Evolutionary conservation across 2,113 vertebrate genomes (phyloP).

Genomic region (Hylia prasina): DNA sequence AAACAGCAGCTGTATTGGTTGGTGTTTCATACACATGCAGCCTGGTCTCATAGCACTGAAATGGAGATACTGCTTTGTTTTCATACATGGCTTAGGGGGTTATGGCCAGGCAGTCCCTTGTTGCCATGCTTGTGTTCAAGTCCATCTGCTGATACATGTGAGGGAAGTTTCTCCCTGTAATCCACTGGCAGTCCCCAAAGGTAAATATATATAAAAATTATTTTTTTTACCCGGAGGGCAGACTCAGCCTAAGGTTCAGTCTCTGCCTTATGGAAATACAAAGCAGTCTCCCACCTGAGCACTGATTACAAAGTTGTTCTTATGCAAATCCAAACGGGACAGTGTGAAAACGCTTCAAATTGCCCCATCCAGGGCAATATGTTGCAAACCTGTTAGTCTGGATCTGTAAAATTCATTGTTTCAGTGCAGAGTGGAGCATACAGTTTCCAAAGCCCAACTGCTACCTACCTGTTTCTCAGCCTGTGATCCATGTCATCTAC

Average conservation of each 20-base stretch:
- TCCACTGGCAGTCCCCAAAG: background rate
- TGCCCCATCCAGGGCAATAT: background rate
- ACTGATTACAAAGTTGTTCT: background rate
- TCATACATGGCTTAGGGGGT: fast-evolving
- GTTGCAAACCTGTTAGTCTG: background rate
- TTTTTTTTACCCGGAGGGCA: background rate
- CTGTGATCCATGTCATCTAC: background rate
- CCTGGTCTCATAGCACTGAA: background rate
- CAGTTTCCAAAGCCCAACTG: background rate
- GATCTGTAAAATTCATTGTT: background rate
- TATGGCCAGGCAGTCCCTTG: background rate
- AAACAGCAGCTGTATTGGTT: background rate
- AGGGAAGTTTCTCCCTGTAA: background rate
- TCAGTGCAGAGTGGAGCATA: background rate
- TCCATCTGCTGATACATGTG: background rate
- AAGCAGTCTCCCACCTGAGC: background rate
- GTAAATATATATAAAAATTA: background rate
- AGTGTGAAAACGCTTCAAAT: background rate
- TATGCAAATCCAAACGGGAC: background rate
- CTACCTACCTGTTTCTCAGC: background rate
- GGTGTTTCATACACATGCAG: background rate
- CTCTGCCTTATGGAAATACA: background rate
- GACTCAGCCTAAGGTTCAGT: background rate
- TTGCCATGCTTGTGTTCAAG: background rate
- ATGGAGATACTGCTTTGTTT: background rate